Percentiles rank a stretch among this genome's conserved stretches.
Conservation (phyloP, 1,140 invertebrate genomes). For the Drosophila punjabiensis region DNA sequence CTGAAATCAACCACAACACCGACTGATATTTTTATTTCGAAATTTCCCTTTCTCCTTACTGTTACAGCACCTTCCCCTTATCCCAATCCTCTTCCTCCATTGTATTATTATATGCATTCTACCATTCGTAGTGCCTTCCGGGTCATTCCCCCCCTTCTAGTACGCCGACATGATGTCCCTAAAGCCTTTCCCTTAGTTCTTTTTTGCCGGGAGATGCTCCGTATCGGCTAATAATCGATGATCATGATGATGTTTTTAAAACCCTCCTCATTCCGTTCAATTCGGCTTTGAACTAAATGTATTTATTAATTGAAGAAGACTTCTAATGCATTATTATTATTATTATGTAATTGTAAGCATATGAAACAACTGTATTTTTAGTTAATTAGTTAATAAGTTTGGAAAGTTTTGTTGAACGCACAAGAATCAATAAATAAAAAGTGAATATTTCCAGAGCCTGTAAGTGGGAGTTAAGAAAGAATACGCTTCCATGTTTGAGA, state of each 20-base stretch:
- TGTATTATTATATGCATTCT: slow-evolving; percentile 24
- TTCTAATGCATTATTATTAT: slow-evolving; percentile 63
- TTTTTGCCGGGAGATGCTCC: slow-evolving; percentile 23
- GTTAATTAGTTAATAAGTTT: slow-evolving; percentile 77
- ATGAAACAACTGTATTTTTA: slow-evolving; percentile 66
- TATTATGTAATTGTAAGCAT: slow-evolving; percentile 76
- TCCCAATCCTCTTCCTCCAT: background rate
- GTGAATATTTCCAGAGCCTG: slow-evolving; percentile 34
- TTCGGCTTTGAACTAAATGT: slow-evolving; percentile 58
- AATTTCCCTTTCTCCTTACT: slow-evolving; percentile 31
- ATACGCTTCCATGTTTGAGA: too few species aligned
- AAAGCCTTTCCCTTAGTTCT: slow-evolving; percentile 32
- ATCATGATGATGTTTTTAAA: slow-evolving; percentile 27
- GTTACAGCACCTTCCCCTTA: slow-evolving; percentile 16
- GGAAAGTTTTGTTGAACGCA: slow-evolving; percentile 73
- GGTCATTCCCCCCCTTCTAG: slow-evolving; percentile 29
- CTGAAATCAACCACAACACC: slow-evolving; percentile 61
- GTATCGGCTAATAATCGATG: slow-evolving; percentile 23
- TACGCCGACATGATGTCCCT: slow-evolving; percentile 1
- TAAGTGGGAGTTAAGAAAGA: background rate
- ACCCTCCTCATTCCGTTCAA: slow-evolving; percentile 73
- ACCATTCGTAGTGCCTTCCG: slow-evolving; percentile 72
- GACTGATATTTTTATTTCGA: slow-evolving; percentile 79
- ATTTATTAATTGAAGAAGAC: slow-evolving; percentile 69
- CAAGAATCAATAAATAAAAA: slow-evolving; percentile 71